Base-by-base conservation (phyloP, 2,888 invertebrate species). In the Drosophila pseudotalamancana region DNA sequence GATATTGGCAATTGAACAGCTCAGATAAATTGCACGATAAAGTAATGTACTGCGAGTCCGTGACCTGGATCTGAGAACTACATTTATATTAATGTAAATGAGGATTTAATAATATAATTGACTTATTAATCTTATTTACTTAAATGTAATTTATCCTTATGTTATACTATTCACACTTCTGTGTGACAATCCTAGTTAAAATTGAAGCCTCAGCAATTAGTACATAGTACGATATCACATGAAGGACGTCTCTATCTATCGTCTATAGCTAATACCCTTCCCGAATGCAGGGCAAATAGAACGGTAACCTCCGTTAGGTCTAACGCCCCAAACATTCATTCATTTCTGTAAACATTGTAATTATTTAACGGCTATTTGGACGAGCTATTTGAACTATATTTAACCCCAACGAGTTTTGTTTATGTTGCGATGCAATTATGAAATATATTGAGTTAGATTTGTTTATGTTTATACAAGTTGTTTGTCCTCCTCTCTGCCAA, bases 331-430 rank as follows among this genome's bases (percentile, higher is more conserved):
- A n/a, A 40, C 49, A 57, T 42, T 74, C 56, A 61, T 42, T 56
- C 59, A 35, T 61, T 46, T 62, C 59, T 40, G 43, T 63, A 64
- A 63, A 62, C 84, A 67, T 73, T 23, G 59, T 77, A 86, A 83
- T 86, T 80, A 86, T 60, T 65, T 40, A 63, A 80, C 43, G 23
- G 37, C 45, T 56, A 29, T 42, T 54, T 46, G 42, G 45, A 18
- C 29, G 9, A 11, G 14, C 16, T 57, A 4, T 6, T 14, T 39
- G 29, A 25, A 14, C 8, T 12, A 39, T 45, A 31, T 12, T 42
- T 67, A 32, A 16, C 14, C 12, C 21, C 3, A 31, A 14, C 29
- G 29, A n/a, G 3, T 2, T 6, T 11, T 55, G 23, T 42, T 34
- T 34, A 35, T 34, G 9, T 40, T 21, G 11, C 14, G 18, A n/a